Evolutionary conservation across 37 sponge, comb jelly and placozoan genomes (phyloP), one percentile per base, ranked within the genome.

Genomic region (Halichondria panicea): DNA sequence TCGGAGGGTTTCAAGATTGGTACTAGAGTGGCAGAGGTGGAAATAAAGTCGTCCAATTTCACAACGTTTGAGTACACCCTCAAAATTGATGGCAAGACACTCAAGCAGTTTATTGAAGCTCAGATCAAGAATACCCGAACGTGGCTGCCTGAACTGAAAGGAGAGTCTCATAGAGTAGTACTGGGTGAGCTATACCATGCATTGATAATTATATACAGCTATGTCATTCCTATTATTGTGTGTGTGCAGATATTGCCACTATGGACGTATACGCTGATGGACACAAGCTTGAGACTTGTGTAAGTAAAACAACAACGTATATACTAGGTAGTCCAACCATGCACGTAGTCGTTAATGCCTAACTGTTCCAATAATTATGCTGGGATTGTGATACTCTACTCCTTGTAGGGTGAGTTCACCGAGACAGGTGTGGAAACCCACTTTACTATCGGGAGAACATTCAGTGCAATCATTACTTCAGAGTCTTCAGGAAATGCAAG

Each of bases 251-350:
- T 35, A 78, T 79, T 18, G 89, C 82, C 27, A 88, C 75, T 22
- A 77, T 98, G 85, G 93, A 98, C 9, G 89, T 98, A 44, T 98
- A 89, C 61, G 82, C 91, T 28, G 94, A 98, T 81, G 99, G 99
- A 8, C 34, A 75, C 54, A 68, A 78, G 21, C 55, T 85, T 3
- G 87, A 95, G 1, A 79, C 88, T 25, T 44, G 72, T 56, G 97
- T 96, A 76, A 87, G 94, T 80, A 7, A 0, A 36, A 18, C 21
- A 3, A n/a, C 3, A 44, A 31, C 42, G 24, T 35, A 19, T 27
- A 18, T 15, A 15, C 52, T 48, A 15, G 52, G 11, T 48, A 18
- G 13, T 48, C 52, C 11, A 18, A 18, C 52, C 15, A 18, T 48
- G 52, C 15, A 11, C 11, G 11, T 48, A 15, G 52, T 48, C 8